Evolutionary conservation across 2,113 vertebrate species (phyloP).

Genomic region (Rhinolophus ferrumequinum): DNA sequence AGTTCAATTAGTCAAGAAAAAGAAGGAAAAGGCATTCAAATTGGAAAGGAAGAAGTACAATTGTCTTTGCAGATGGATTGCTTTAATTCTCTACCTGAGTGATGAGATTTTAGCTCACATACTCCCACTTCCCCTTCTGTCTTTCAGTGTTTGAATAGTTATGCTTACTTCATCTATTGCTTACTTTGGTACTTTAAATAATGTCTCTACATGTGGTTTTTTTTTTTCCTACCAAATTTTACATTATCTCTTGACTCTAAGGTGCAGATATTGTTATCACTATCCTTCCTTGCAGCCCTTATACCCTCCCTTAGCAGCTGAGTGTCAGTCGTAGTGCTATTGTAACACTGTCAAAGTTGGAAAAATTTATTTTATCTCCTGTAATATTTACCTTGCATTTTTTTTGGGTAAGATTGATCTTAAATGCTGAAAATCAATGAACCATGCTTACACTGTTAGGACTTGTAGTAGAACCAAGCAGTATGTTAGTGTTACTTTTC

Average conservation of each 20-base stretch:
- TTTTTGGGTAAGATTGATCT: not conserved
- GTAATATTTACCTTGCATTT: not conserved
- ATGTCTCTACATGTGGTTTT: not conserved
- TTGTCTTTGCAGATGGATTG: not conserved
- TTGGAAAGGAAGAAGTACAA: not conserved
- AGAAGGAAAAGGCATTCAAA: not conserved
- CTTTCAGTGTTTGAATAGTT: not conserved
- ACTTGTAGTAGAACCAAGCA: not conserved
- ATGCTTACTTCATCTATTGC: not conserved
- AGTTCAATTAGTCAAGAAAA: not conserved
- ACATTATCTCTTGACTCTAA: not conserved
- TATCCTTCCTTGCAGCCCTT: not conserved
- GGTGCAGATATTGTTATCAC: not conserved
- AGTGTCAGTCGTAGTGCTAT: not conserved
- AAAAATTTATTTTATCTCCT: not conserved
- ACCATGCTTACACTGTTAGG: not conserved
- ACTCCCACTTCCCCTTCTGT: not conserved
- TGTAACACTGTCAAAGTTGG: not conserved
- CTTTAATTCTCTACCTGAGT: not conserved
- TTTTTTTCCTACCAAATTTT: not conserved
- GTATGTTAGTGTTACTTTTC: not conserved
- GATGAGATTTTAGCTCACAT: not conserved
- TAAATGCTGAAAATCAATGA: constrained; percentile 14
- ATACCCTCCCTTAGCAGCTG: not conserved
- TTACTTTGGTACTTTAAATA: not conserved